Evolutionary conservation across 2,888 invertebrate genomes (phyloP), one percentile per base, ranked within the genome.

Genomic region (Nephrocerus scutellatus): DNA sequence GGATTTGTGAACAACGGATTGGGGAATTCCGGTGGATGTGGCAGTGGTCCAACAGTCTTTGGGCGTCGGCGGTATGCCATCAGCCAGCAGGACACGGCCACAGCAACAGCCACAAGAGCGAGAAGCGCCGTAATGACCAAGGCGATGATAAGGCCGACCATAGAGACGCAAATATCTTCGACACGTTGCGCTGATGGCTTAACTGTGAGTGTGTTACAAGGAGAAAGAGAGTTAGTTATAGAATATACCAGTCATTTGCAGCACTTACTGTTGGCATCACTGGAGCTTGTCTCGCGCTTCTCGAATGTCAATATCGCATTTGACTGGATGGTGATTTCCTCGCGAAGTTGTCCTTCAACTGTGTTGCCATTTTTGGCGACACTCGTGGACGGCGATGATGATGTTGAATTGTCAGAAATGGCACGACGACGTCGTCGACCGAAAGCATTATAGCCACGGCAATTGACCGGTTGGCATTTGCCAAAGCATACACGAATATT

Each of bases 401-500:
- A 56, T 10, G 54, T 66, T 13, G 65, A 62, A 41, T 64, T 62
- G 40, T 68, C 68, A 13, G 62, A 53, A 43, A 68, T 68, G 35
- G 76, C 72, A 62, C 75, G 73, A 69, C 87, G 75, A 62, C 80
- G 79, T 52, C 85, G 78, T 58, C 85, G 79, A 38, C 92, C 92
- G 60, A 84, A 92, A 18, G 91, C 90, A 66, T 92, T 89, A 59
- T 82, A 82, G 47, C 90, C 91, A 51, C 85, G 82, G 65, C 92
- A 93, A 61, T 92, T 92, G 3, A 92, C 91, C 55, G 92, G 91
- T 74, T 91, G 92, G 65, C 92, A 93, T 71, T 82, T 86, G 63
- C 91, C 91, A 61, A 92, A 92, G 74, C 92, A 92, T 8, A 93
- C 91, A 44, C 91, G 77, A 56, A 92, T 90, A 66, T 92, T 92